These are phyloP conservation scores for Macrotis lagotis DNA, from an alignment of 2,113 vertebrate species.

Conservation along the genomic window DNA sequence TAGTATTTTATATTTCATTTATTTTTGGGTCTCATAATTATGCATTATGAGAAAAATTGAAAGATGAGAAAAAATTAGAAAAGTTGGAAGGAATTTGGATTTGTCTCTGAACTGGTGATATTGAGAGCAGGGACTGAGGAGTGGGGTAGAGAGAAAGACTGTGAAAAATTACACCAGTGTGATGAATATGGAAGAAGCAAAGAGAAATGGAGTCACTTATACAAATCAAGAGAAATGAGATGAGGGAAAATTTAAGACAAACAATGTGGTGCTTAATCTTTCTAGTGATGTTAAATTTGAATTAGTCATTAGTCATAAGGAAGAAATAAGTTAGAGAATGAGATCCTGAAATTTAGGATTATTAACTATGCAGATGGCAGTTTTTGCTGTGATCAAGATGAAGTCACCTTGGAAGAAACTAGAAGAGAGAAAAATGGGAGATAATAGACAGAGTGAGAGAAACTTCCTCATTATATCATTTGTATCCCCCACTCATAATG, in stretches of 20 bases:
- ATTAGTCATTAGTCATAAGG: constrained; percentile 21
- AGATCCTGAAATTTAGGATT: constrained; percentile 21
- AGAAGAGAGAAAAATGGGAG: background rate
- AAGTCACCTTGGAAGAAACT: constrained; percentile 27
- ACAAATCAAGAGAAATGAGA: background rate
- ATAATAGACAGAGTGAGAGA: background rate
- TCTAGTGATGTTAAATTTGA: constrained; percentile 33
- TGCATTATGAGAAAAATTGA: constrained; percentile 2
- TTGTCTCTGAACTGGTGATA: constrained; percentile 22
- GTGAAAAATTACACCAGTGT: background rate
- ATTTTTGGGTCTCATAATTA: constrained; percentile 41
- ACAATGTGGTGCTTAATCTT: constrained; percentile 7
- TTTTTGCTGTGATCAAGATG: constrained; percentile 11
- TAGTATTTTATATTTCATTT: constrained; percentile 41
- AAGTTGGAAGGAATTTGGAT: constrained; percentile 25
- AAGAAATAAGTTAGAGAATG: constrained; percentile 18
- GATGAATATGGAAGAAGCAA: background rate
- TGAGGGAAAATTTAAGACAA: background rate
- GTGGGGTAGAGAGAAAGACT: background rate
- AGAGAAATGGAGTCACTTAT: constrained; percentile 12
- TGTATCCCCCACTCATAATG: background rate
- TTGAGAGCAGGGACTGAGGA: constrained; percentile 12
- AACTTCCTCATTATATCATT: background rate
- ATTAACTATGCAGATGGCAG: background rate
- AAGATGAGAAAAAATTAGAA: constrained; percentile 6